Percentiles rank a stretch among this genome's conserved stretches.
These are phyloP conservation scores for Plodia interpunctella DNA, from an alignment of 1,140 invertebrate genomes.

Conservation along the genomic window DNA sequence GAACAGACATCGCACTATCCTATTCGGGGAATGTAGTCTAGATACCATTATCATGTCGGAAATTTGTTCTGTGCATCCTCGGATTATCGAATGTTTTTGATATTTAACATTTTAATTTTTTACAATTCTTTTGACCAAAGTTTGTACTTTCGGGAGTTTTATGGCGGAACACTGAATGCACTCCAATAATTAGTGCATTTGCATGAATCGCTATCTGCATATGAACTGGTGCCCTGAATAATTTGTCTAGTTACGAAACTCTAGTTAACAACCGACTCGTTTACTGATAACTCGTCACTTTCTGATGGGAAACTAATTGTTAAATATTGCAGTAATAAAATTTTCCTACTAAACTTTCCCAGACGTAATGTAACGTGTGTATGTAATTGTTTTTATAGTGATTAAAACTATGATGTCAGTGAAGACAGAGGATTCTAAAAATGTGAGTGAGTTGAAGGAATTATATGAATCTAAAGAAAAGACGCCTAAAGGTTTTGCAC, in stretches of 20 bases:
- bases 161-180: slow-evolving; percentile 23
- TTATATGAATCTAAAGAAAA: not conserved
- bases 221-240: slow-evolving; percentile 10
- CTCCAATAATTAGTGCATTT: slow-evolving; percentile 23
- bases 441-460: slow-evolving; percentile 10
- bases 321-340: not conserved
- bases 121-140: too few species aligned
- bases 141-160: too few species aligned
- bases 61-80: too few species aligned
- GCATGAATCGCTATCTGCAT: slow-evolving; percentile 15
- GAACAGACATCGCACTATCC: too few species aligned
- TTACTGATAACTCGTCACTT: slow-evolving; percentile 1
- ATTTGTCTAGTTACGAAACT: slow-evolving; percentile 16
- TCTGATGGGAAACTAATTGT: not conserved
- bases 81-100: too few species aligned
- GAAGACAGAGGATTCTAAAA: not conserved
- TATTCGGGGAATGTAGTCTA: too few species aligned
- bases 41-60: too few species aligned
- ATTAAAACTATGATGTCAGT: slow-evolving; percentile 5
- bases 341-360: not conserved
- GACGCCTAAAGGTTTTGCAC: not conserved
- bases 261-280: slow-evolving; percentile 5
- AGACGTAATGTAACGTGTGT: not conserved
- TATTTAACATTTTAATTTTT: too few species aligned
- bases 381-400: not conserved